Evolutionary conservation across 2,888 invertebrate species (phyloP), one percentile per base, ranked within the genome.

Genomic region (Agelastica alni): DNA sequence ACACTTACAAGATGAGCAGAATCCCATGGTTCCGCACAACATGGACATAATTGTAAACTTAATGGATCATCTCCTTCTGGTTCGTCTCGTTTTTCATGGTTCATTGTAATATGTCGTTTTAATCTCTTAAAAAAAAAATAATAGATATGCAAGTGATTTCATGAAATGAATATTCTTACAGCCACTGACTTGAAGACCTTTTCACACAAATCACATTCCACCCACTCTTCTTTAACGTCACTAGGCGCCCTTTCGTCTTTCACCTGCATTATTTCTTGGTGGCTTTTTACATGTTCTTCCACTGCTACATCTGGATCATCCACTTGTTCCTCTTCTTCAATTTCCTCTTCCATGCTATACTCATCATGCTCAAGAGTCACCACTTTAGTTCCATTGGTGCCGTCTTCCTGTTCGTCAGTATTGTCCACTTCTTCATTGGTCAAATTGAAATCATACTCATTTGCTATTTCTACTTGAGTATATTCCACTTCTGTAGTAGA

Each of bases 21-120:
- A 62, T 80, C 80, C 6, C 79, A 66, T 53, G 83, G 81, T 71
- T 83, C 83, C 1, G 81, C 82, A 63, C 83, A 84, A 60, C 84
- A 84, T 49, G 79, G 78, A 63, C 84, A 84, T 53, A 81, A 76
- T 51, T 75, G 72, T 60, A 77, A 74, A 2, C 74, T 70, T 12
- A 77, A 60, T 5, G 74, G 75, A 64, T 75, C 75, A 51, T 75
- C 72, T 22, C 61, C 59, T 28, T 65, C 65, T 16, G 58, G 63
- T 9, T 67, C 66, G 42, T 67, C 65, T 28, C 57, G 56, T 7
- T 59, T 56, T 5, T 48, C 56, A n/a, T 66, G 74, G 46, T 67
- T 69, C 4, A 74, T 71, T 10, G 73, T 73, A 12, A 76, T 70
- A 51, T 78, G 78, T 28, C 77, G 63, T 59, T 77, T 77, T 26